These are phyloP conservation scores for Bellardia bayeri DNA, from an alignment of 2,888 invertebrate species.

Conservation along the genomic window DNA sequence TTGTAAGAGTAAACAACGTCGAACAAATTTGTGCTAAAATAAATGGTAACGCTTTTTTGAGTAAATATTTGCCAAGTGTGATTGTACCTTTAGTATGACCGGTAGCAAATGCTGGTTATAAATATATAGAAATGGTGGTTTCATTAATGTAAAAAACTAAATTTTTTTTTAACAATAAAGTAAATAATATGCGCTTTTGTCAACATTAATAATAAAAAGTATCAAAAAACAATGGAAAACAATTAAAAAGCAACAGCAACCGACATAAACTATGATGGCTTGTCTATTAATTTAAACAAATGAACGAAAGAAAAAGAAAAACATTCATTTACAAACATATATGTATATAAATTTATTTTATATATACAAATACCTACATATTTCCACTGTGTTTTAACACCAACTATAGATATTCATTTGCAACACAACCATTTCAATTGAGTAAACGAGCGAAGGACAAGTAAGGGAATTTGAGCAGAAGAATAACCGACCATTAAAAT, in stretches of 20 bases:
- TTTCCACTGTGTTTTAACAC: not conserved
- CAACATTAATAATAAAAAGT: slow-evolving; percentile 15
- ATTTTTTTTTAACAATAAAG: slow-evolving; percentile 50
- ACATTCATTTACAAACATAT: not conserved
- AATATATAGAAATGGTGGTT: not conserved
- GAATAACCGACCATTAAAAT: slow-evolving; percentile 49
- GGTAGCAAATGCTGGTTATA: not conserved
- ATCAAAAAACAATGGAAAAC: not conserved
- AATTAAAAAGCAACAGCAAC: not conserved
- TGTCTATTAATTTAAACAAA: not conserved
- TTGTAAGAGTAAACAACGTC: no score
- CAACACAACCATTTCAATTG: slow-evolving; percentile 12
- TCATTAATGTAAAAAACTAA: not conserved
- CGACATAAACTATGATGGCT: not conserved
- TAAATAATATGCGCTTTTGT: slow-evolving; percentile 41
- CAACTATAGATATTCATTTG: not conserved
- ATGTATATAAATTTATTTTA: not conserved
- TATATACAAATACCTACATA: not conserved
- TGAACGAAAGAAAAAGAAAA: not conserved
- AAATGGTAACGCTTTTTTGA: no score
- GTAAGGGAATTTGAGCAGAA: slow-evolving; percentile 15
- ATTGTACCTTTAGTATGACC: no score
- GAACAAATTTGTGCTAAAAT: no score
- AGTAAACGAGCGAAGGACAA: slow-evolving; percentile 14
- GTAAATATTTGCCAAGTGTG: no score